Percentiles rank a stretch among this genome's conserved stretches.
phyloP scores from a whole-genome alignment of 2,113 vertebrate genomes.

The Haliaeetus leucogaster region DNA sequence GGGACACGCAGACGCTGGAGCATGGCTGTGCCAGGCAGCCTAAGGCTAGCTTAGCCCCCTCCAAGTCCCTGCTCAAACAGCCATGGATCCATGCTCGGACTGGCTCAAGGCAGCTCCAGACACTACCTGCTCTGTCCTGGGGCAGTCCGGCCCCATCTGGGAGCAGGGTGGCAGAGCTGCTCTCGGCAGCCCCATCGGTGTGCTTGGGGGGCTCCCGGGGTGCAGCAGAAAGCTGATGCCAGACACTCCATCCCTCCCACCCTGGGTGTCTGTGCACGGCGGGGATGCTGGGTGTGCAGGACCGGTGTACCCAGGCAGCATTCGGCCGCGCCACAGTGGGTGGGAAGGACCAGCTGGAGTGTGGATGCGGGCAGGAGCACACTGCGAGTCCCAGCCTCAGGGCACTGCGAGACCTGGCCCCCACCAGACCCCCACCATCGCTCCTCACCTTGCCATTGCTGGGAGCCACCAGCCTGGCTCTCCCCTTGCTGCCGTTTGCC shows the following conservation, averaged over 20 bases:
- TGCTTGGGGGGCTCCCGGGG: not conserved
- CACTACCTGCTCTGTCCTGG: not conserved
- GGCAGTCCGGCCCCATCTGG: not conserved
- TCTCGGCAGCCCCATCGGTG: not conserved
- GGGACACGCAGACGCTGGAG: rapidly evolving
- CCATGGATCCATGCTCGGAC: not conserved
- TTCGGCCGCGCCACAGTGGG: rapidly evolving
- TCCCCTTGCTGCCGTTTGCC: not conserved
- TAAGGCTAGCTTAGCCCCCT: not conserved
- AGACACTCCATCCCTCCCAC: not conserved
- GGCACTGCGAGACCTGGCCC: not conserved
- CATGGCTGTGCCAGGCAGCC: rapidly evolving
- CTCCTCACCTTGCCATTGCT: rapidly evolving
- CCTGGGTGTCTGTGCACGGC: rapidly evolving
- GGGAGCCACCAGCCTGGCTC: not conserved
- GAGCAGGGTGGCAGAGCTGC: not conserved
- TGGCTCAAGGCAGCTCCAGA: not conserved
- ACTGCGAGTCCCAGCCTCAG: not conserved
- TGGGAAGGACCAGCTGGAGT: not conserved
- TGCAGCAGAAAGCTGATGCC: not conserved
- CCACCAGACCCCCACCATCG: not conserved
- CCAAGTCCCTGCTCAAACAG: not conserved
- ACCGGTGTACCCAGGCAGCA: not conserved
- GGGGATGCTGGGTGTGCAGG: rapidly evolving
- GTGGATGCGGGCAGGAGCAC: not conserved